These are phyloP conservation scores for Hirtodrosophila histrioides DNA, from an alignment of 2,888 invertebrate genomes.

Conservation along the genomic window DNA sequence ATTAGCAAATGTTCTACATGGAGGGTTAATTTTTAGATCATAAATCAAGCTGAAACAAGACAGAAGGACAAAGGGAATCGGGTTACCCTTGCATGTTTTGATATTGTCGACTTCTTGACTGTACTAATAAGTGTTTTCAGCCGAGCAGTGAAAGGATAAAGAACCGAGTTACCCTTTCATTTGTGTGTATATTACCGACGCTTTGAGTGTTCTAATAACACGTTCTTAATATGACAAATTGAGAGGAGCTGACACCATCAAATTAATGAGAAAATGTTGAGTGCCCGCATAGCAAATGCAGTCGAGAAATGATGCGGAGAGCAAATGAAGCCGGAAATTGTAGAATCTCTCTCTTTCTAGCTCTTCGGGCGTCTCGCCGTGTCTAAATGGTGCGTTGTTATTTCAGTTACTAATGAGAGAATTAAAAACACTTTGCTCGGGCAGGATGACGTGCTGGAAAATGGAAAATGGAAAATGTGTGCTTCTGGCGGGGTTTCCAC, in stretches of 20 bases:
- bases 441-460: conserved; percentile 45
- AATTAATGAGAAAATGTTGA: conserved; percentile 45
- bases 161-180: conserved; percentile 6
- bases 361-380: conserved; percentile 5
- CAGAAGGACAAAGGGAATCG: conserved; percentile 19
- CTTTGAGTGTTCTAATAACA: too few species aligned
- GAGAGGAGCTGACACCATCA: conserved; percentile 39
- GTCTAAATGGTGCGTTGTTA: conserved; percentile 58
- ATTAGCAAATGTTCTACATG: conserved; percentile 28
- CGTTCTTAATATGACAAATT: conserved; percentile 54
- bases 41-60: conserved; percentile 32
- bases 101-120: background rate
- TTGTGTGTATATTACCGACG: background rate
- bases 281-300: conserved; percentile 40
- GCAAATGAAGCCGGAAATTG: conserved; percentile 39
- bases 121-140: conserved; percentile 15
- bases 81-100: background rate
- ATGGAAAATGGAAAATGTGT: conserved; percentile 21
- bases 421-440: conserved; percentile 76
- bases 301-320: conserved; percentile 5
- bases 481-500: conserved; percentile 14
- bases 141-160: background rate
- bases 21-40: conserved; percentile 22
- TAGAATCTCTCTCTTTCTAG: conserved; percentile 2
- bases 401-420: conserved; percentile 79